Conservation (phyloP, 2,113 vertebrate genomes). For the Lutjanus erythropterus region DNA sequence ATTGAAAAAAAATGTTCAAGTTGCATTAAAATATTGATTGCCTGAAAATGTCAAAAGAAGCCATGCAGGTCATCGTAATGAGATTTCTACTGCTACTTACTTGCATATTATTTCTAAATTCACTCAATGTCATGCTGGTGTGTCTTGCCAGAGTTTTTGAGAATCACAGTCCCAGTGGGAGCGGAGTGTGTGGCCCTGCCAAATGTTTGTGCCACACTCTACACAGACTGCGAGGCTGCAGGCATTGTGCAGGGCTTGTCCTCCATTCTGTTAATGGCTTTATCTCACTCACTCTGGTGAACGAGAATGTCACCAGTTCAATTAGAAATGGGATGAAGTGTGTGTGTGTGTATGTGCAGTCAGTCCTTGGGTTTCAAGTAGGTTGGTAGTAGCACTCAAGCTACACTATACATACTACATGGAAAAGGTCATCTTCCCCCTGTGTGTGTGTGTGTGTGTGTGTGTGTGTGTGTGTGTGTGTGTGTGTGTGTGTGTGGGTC, state of each 20-base stretch:
- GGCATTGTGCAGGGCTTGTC: conserved; percentile 60
- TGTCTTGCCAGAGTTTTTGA: conserved; percentile 43
- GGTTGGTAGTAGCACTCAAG: conserved; percentile 54
- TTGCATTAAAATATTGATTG: background rate
- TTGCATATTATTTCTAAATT: conserved; percentile 13
- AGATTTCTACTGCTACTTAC: background rate
- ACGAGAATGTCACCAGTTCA: conserved; percentile 68
- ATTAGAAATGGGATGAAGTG: conserved; percentile 56
- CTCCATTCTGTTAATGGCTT: conserved; percentile 70
- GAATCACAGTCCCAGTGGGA: conserved; percentile 20
- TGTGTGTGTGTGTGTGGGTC: conserved; percentile 36
- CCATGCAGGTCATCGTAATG: background rate
- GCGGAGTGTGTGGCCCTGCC: conserved; percentile 27
- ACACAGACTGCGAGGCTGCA: conserved; percentile 44
- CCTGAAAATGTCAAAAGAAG: conserved; percentile 12
- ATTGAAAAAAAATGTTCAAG: background rate
- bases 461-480: background rate
- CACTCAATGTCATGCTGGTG: conserved; percentile 11
- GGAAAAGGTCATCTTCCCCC: conserved; percentile 54
- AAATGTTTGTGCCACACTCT: conserved; percentile 39
- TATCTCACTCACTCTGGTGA: conserved; percentile 60
- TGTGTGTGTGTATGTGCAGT: conserved; percentile 10
- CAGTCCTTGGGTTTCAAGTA: conserved; percentile 55
- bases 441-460: conserved; percentile 13
- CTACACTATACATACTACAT: conserved; percentile 38